Conservation (phyloP, 2,888 invertebrate species). For the Beris chalybata region DNA sequence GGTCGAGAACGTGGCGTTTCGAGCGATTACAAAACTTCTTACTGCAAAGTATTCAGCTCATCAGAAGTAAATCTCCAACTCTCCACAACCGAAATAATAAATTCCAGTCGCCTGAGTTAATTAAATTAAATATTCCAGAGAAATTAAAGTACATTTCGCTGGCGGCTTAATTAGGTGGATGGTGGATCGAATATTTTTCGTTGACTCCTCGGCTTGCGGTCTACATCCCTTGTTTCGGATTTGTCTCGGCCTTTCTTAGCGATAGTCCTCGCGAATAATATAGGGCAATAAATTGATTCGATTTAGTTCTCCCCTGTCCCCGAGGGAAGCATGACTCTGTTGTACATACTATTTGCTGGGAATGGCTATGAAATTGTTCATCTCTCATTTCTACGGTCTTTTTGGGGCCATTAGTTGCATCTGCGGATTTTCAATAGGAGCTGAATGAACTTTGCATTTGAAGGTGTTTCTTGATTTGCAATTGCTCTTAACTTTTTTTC, state of each 20-base stretch:
- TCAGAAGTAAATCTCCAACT: too few species aligned
- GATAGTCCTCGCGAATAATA: slow-evolving; percentile 24
- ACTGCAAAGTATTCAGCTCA: too few species aligned
- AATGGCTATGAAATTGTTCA: neutral
- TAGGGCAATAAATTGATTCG: slow-evolving; percentile 37
- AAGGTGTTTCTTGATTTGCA: too few species aligned
- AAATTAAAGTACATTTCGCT: slow-evolving; percentile 33
- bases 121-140: slow-evolving; percentile 38
- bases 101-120: slow-evolving; percentile 30
- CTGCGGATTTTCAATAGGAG: slow-evolving; percentile 11
- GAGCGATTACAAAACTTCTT: too few species aligned
- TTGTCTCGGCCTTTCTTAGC: slow-evolving; percentile 26
- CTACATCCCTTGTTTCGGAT: slow-evolving; percentile 21
- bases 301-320: slow-evolving; percentile 26
- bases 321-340: slow-evolving; percentile 2
- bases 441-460: neutral
- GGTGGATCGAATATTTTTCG: slow-evolving; percentile 27
- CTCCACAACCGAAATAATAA: slow-evolving; percentile 14
- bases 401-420: slow-evolving; percentile 25
- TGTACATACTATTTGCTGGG: neutral
- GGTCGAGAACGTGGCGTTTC: too few species aligned
- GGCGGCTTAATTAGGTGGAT: slow-evolving; percentile 35
- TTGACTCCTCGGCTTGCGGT: slow-evolving; percentile 22
- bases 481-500: too few species aligned
- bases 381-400: slow-evolving; percentile 15